Conservation (phyloP, 2,797 vertebrate genomes). For the Eurystomus glaucurus region DNA sequence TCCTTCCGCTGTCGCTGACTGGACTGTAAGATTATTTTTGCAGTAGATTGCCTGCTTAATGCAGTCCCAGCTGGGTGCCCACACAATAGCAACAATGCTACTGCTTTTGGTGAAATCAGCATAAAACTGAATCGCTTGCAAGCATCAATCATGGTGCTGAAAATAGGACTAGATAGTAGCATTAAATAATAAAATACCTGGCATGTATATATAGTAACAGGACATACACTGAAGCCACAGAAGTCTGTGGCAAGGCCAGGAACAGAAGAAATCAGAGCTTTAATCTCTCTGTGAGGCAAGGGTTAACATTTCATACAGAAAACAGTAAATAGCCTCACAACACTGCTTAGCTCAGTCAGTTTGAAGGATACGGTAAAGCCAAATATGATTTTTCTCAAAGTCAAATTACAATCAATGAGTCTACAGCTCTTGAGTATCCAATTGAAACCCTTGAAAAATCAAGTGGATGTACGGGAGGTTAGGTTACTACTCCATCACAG, state of each 20-base stretch:
- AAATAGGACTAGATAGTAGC: constrained; percentile 24
- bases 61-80: background rate
- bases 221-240: background rate
- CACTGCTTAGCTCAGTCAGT: background rate
- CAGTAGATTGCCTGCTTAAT: background rate
- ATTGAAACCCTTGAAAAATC: constrained; percentile 43
- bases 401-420: constrained; percentile 5
- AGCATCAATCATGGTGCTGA: background rate
- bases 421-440: constrained; percentile 13
- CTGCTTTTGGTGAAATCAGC: constrained; percentile 36
- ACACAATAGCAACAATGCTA: background rate
- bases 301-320: background rate
- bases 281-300: background rate
- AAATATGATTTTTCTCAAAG: constrained; percentile 14
- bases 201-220: background rate
- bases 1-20: background rate
- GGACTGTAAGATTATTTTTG: background rate
- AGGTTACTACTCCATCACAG: background rate
- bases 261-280: background rate
- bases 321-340: background rate
- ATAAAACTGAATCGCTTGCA: constrained; percentile 5
- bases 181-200: constrained; percentile 39
- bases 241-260: background rate
- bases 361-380: background rate
- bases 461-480: background rate